Evolutionary conservation across 2,797 vertebrate species (phyloP).

Genomic region (Epinephelus coioides): DNA sequence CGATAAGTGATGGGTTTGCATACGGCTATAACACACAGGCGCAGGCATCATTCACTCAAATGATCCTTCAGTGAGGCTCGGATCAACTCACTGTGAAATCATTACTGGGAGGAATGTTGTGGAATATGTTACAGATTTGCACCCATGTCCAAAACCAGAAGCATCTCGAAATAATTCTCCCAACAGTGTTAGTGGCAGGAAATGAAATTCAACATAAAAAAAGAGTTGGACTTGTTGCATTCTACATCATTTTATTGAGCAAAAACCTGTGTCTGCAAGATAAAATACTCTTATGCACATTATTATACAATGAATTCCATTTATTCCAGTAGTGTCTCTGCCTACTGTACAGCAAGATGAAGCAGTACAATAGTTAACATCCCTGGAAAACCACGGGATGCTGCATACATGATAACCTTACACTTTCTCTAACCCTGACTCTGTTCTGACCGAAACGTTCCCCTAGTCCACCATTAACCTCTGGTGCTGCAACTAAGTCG

Average conservation of each 20-base stretch:
- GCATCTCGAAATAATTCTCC: no score
- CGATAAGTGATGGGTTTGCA: conserved; percentile 65
- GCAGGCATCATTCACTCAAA: conserved; percentile 47
- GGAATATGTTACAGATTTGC: conserved; percentile 26
- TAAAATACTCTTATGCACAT: conserved; percentile 68
- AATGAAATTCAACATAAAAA: conserved; percentile 4
- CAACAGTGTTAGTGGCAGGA: neutral
- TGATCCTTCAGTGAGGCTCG: conserved; percentile 43
- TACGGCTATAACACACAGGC: conserved; percentile 38
- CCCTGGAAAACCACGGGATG: conserved; percentile 24
- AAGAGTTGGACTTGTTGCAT: conserved; percentile 11
- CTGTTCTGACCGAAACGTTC: conserved; percentile 35
- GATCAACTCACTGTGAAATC: conserved; percentile 43
- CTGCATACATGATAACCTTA: conserved; percentile 34
- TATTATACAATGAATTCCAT: conserved; percentile 65
- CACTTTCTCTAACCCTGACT: conserved; percentile 38
- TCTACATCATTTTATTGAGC: conserved; percentile 67
- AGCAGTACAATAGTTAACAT: conserved; percentile 40
- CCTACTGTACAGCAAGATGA: conserved; percentile 26
- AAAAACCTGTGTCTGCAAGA: conserved; percentile 49
- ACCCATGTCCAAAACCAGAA: neutral
- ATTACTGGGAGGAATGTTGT: conserved; percentile 26
- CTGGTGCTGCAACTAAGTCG: conserved; percentile 43
- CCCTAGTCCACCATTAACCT: conserved; percentile 32
- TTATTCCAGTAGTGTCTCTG: conserved; percentile 31